phyloP scores from a whole-genome alignment of 2,888 invertebrate genomes.

The Nasonovia ribisnigri region DNA sequence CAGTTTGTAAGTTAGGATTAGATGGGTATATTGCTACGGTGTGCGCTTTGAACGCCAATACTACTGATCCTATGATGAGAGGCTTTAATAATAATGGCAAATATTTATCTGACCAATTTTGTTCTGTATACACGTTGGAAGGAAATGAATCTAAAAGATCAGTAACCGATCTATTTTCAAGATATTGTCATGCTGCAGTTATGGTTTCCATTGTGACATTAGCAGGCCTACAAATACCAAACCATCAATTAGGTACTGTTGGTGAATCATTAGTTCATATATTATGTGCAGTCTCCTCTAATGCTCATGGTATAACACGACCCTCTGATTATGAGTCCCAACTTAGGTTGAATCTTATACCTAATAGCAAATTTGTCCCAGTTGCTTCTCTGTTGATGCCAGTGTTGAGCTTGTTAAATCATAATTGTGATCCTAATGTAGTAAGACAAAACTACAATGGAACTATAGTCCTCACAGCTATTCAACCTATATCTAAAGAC shows the following conservation, averaged over 20 bases:
- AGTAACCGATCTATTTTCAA: slow-evolving; percentile 28
- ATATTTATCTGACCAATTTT: slow-evolving; percentile 50
- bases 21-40: slow-evolving; percentile 9
- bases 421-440: slow-evolving; percentile 89
- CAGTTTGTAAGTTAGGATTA: slow-evolving; percentile 28
- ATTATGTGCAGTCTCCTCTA: slow-evolving; percentile 51
- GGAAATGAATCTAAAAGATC: slow-evolving; percentile 56
- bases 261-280: slow-evolving; percentile 58
- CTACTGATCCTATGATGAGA: slow-evolving; percentile 43
- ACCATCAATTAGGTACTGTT: slow-evolving; percentile 42
- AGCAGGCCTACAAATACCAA: slow-evolving; percentile 41
- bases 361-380: slow-evolving; percentile 69
- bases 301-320: slow-evolving; percentile 53
- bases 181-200: slow-evolving; percentile 46
- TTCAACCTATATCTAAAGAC: slow-evolving; percentile 79
- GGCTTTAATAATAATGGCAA: slow-evolving; percentile 45
- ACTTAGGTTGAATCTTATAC: neutral
- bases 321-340: neutral
- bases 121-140: slow-evolving; percentile 44
- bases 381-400: slow-evolving; percentile 81
- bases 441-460: slow-evolving; percentile 75
- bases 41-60: neutral
- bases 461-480: slow-evolving; percentile 73
- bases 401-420: slow-evolving; percentile 85
- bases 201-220: slow-evolving; percentile 30